A percentile compares a stretch with the other conserved stretches of the same genome.
Conservation (phyloP, 2,797 vertebrate species). For the Diplodus puntazzo region DNA sequence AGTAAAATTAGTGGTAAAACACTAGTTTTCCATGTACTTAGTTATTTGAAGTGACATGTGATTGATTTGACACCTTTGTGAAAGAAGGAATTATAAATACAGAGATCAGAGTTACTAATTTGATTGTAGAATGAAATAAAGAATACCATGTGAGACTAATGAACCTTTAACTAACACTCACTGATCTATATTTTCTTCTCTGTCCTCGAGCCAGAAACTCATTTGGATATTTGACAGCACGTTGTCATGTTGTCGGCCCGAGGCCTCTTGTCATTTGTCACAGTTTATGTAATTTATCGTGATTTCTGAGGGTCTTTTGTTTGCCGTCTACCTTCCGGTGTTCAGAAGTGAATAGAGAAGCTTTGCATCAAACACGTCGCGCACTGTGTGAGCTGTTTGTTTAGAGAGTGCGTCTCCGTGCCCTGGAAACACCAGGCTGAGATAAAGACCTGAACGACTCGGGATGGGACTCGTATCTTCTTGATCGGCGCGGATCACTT, state of each 20-base stretch:
- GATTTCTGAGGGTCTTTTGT: slow-evolving; percentile 3
- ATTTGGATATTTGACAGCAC: slow-evolving; percentile 37
- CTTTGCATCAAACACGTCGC: background rate
- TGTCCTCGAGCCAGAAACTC: slow-evolving; percentile 17
- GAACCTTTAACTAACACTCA: slow-evolving; percentile 19
- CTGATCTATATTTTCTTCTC: slow-evolving; percentile 24
- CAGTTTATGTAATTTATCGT: slow-evolving; percentile 9
- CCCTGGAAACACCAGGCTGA: slow-evolving; percentile 43
- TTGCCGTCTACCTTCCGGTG: background rate
- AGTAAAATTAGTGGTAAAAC: background rate
- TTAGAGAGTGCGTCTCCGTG: slow-evolving; percentile 10
- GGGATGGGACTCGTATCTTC: slow-evolving; percentile 55
- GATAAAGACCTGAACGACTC: slow-evolving; percentile 40
- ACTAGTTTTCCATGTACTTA: background rate
- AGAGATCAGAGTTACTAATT: background rate
- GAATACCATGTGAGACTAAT: background rate
- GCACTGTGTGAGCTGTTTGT: slow-evolving; percentile 45
- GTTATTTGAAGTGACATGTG: background rate
- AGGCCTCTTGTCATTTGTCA: slow-evolving; percentile 32
- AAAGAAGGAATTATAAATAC: slow-evolving; percentile 9
- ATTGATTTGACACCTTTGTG: background rate
- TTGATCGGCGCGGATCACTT: slow-evolving; percentile 60
- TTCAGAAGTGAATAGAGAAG: slow-evolving; percentile 13
- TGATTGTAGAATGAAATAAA: background rate
- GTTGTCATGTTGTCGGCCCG: slow-evolving; percentile 18